Evolutionary conservation across 2,888 invertebrate genomes (phyloP).

Genomic region (Drosophila helvetica): DNA sequence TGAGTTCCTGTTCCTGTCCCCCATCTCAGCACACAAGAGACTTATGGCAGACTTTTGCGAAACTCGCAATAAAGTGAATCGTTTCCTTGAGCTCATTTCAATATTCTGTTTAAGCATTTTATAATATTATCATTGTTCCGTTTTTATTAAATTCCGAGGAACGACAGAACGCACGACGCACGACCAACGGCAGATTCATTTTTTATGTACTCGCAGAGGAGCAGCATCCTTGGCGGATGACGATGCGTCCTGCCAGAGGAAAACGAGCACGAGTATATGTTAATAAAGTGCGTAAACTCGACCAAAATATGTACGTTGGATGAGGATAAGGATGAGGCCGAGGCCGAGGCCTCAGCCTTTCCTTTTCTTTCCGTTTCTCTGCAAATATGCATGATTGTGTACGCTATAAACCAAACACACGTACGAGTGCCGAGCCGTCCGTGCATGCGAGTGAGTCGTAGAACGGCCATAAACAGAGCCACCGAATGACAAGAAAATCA

Average conservation of each 20-base stretch:
- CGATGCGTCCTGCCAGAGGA: background rate
- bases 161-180: background rate
- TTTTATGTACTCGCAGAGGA: constrained; percentile 25
- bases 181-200: constrained; percentile 33
- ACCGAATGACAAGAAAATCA: constrained; percentile 46
- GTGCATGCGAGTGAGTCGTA: constrained; percentile 22
- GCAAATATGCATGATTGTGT: constrained; percentile 40
- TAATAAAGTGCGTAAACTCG: constrained; percentile 45
- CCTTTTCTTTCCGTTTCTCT: constrained; percentile 4
- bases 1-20: background rate
- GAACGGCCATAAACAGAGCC: constrained; percentile 36
- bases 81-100: constrained; percentile 38
- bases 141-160: constrained; percentile 43
- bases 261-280: constrained; percentile 18
- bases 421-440: constrained; percentile 7
- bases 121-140: constrained; percentile 43
- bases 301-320: constrained; percentile 26
- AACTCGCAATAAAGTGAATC: constrained; percentile 42
- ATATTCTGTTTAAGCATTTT: constrained; percentile 47
- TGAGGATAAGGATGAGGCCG: background rate
- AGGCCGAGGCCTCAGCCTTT: background rate
- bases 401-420: constrained; percentile 30
- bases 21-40: background rate
- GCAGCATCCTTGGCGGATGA: constrained; percentile 6
- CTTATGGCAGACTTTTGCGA: constrained; percentile 10